Evolutionary conservation across 2,888 invertebrate genomes (phyloP).

Genomic region (Cylloceria caligata): DNA sequence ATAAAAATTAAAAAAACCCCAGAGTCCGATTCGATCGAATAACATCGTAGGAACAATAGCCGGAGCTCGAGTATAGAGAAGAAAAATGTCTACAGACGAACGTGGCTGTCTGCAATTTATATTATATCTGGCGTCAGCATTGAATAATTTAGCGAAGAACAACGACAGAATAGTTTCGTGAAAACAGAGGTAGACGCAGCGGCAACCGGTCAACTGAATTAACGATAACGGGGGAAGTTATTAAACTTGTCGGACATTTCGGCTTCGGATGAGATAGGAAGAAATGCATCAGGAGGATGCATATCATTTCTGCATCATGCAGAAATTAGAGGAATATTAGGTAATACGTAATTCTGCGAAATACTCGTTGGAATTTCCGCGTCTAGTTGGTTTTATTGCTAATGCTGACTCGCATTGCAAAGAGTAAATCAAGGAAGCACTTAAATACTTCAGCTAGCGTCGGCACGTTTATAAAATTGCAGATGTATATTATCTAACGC

Average conservation of each 20-base stretch:
- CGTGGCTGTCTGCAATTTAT: not conserved
- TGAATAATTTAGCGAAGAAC: not conserved
- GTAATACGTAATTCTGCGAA: conserved; percentile 11
- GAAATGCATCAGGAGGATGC: too few relatives aligned
- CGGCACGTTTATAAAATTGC: conserved; percentile 40
- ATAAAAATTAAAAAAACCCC: not conserved
- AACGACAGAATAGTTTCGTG: not conserved
- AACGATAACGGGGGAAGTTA: conserved; percentile 1
- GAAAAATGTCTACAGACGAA: not conserved
- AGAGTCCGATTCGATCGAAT: not conserved
- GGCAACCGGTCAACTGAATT: not conserved
- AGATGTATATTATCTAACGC: conserved; percentile 51
- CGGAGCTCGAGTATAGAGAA: not conserved
- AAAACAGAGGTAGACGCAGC: not conserved
- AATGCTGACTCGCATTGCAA: not conserved
- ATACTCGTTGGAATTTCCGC: conserved; percentile 36
- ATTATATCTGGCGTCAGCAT: not conserved
- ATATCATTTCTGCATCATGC: too few relatives aligned
- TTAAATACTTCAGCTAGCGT: conserved; percentile 22
- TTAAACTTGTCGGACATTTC: not conserved
- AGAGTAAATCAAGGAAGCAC: conserved; percentile 49
- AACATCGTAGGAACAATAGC: conserved; percentile 8
- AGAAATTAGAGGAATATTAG: not conserved
- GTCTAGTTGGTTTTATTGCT: conserved; percentile 17
- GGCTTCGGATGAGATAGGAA: not conserved